Percentiles rank a stretch among this genome's conserved stretches.
These are phyloP conservation scores for Lasioglossum albipes DNA, from an alignment of 1,140 invertebrate species.

Conservation along the genomic window DNA sequence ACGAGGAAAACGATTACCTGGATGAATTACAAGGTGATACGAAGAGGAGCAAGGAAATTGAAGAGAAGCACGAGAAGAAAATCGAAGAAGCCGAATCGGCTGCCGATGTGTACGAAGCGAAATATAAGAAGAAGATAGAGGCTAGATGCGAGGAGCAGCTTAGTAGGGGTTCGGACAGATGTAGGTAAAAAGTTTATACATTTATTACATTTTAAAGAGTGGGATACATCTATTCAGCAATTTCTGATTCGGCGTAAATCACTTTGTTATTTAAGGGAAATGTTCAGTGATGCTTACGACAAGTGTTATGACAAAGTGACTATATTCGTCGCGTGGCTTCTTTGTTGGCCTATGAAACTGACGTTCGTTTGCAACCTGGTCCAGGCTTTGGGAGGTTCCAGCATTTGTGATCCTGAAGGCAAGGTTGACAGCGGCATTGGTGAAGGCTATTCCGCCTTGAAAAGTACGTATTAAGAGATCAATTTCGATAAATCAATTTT, in stretches of 20 bases:
- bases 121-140: conserved; percentile 83
- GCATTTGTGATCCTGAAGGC: conserved; percentile 81
- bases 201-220: no score
- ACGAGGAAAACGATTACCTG: conserved; percentile 83
- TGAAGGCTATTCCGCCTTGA: conserved; percentile 83
- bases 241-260: no score
- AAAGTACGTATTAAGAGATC: conserved; percentile 64
- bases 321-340: conserved; percentile 80
- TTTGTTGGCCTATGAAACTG: conserved; percentile 88
- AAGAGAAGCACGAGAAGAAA: conserved; percentile 72
- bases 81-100: conserved; percentile 67
- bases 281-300: conserved; percentile 82
- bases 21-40: conserved; percentile 78
- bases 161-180: conserved; percentile 73
- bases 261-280: conserved; percentile 70
- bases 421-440: conserved; percentile 84
- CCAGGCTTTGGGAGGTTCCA: conserved; percentile 74
- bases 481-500: no score
- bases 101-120: conserved; percentile 79
- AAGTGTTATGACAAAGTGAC: conserved; percentile 82
- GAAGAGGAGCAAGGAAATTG: conserved; percentile 78
- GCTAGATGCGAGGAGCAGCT: conserved; percentile 83
- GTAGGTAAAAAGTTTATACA: conserved; percentile 63
- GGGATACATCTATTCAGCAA: no score
- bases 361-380: conserved; percentile 85